Percentiles rank a stretch among this genome's conserved stretches.
Conservation (phyloP, 2,888 invertebrate genomes). For the Thumatha senex region DNA sequence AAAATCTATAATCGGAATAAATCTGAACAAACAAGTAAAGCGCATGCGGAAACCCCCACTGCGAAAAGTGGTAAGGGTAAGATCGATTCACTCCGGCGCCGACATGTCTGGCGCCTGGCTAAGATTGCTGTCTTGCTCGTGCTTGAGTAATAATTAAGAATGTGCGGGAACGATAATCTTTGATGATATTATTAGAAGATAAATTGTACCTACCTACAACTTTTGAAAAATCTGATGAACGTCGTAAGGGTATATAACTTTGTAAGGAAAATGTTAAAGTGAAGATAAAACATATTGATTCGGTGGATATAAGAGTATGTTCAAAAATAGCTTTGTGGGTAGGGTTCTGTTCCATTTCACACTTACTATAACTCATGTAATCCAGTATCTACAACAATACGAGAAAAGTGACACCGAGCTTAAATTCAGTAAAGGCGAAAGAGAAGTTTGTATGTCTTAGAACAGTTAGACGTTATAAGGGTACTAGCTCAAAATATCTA, state of each 20-base stretch:
- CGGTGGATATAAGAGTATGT: no score
- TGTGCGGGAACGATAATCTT: slow-evolving; percentile 8
- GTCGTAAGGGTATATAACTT: neutral
- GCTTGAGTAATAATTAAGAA: slow-evolving; percentile 2
- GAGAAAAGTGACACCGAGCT: neutral
- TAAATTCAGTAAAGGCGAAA: no score
- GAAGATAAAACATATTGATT: no score
- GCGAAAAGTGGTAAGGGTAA: slow-evolving; percentile 29
- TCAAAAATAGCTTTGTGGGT: no score
- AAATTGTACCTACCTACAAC: neutral
- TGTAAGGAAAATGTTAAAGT: no score
- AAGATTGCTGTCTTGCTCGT: slow-evolving; percentile 19
- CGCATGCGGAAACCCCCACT: slow-evolving; percentile 59
- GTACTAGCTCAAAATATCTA: no score
- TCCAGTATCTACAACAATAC: neutral
- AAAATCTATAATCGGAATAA: slow-evolving; percentile 60
- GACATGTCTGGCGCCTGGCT: slow-evolving; percentile 67
- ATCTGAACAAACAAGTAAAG: slow-evolving; percentile 58
- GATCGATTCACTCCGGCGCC: slow-evolving; percentile 78
- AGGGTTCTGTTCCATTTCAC: no score
- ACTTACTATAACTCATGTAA: neutral
- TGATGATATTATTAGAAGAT: neutral
- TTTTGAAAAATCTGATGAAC: neutral
- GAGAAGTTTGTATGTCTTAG: no score
- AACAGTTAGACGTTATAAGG: no score